Percentiles rank a stretch among this genome's conserved stretches.
phyloP scores from a whole-genome alignment of 2,888 invertebrate species.

The Oscheius sp. region DNA sequence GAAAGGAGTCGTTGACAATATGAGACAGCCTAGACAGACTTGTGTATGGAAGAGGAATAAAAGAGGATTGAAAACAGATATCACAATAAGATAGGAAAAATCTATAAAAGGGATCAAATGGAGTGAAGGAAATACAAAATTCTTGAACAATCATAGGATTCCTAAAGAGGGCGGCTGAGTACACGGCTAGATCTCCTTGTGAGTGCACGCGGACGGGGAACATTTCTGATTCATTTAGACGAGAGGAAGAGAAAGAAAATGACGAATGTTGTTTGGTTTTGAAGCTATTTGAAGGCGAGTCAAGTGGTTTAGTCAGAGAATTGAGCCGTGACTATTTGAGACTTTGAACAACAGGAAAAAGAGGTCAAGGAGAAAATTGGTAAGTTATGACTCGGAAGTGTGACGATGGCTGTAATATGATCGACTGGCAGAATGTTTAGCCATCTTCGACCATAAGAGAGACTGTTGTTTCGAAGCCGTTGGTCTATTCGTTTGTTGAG shows the following conservation, averaged over 20 bases:
- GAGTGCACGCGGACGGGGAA: conserved; percentile 1
- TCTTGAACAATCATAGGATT: too few species aligned
- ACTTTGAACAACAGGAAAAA: too few species aligned
- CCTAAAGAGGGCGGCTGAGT: too few species aligned
- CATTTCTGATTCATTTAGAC: conserved; percentile 3
- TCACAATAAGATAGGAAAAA: not conserved
- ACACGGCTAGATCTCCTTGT: not conserved
- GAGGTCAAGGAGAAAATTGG: too few species aligned
- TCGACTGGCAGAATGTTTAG: too few species aligned
- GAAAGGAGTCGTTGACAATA: not conserved
- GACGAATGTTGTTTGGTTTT: too few species aligned
- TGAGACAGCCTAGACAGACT: not conserved
- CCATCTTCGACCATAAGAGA: not conserved
- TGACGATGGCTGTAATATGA: too few species aligned
- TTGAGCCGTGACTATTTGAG: too few species aligned
- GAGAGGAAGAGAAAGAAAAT: not conserved
- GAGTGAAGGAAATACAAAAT: not conserved
- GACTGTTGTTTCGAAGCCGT: conserved; percentile 14
- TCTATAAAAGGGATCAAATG: not conserved
- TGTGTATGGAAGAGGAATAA: not conserved
- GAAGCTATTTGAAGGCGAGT: not conserved
- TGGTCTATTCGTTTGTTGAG: conserved; percentile 22
- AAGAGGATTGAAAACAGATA: not conserved
- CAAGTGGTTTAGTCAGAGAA: not conserved
- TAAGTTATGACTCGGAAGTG: too few species aligned